phyloP scores from a whole-genome alignment of 2,113 vertebrate genomes.

The Crotophaga sulcirostris region DNA sequence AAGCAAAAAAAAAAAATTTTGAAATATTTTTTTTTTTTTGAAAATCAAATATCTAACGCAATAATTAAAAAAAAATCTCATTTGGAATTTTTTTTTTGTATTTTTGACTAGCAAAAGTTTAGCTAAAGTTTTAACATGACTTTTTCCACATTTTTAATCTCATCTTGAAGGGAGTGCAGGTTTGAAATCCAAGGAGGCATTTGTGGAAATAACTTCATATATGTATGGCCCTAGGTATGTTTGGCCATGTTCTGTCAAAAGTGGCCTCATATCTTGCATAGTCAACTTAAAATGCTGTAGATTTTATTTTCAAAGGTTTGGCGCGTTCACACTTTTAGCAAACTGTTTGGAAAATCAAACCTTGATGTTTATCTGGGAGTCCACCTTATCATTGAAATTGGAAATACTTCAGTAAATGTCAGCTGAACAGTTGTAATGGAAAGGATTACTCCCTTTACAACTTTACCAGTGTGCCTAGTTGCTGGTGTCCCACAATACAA shows the following conservation, averaged over 20 bases:
- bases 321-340: not conserved
- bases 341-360: not conserved
- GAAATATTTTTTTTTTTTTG: not conserved
- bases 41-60: not conserved
- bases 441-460: not conserved
- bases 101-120: not conserved
- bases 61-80: not conserved
- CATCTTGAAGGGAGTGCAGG: not conserved
- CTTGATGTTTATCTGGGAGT: not conserved
- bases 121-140: not conserved
- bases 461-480: not conserved
- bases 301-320: not conserved
- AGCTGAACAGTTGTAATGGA: not conserved
- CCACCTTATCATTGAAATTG: not conserved
- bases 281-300: not conserved
- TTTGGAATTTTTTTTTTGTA: not conserved
- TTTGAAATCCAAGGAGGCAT: not conserved
- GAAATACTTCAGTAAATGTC: not conserved
- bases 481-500: not conserved
- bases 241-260: not conserved
- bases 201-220: not conserved
- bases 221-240: rapidly evolving
- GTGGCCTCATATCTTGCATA: not conserved
- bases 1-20: not conserved
- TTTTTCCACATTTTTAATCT: not conserved